Evolutionary conservation across 53 echinoderm and acorn worm species (phyloP).

Genomic region (Hippasteria phrygiana): DNA sequence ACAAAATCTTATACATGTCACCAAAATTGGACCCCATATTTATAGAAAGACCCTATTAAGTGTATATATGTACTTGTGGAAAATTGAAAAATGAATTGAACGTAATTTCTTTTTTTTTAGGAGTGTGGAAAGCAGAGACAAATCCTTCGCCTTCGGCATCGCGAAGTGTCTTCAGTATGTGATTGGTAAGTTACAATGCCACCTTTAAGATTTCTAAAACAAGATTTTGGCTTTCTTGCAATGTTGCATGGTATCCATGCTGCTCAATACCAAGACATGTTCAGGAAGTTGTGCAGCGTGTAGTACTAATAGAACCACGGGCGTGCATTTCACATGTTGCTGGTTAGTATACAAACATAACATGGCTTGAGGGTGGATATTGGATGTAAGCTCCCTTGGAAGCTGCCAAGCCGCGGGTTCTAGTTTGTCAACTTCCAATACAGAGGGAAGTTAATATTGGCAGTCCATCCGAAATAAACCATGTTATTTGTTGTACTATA

Average conservation of each 20-base stretch:
- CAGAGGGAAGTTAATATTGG: no score
- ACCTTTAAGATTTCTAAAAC: not conserved
- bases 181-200: constrained; percentile 8
- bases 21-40: not conserved
- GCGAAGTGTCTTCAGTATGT: constrained; percentile 46
- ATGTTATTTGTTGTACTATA: no score
- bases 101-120: no score
- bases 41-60: not conserved
- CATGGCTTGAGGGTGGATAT: no score
- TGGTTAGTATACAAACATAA: no score
- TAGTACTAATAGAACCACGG: not conserved
- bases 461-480: no score
- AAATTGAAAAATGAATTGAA: not conserved
- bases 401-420: no score
- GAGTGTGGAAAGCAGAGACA: constrained; percentile 67
- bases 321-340: not conserved
- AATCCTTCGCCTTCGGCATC: constrained; percentile 59
- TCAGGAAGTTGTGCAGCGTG: not conserved
- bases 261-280: not conserved
- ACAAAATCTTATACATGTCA: no score
- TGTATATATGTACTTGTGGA: not conserved
- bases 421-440: no score
- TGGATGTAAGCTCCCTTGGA: no score
- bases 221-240: not conserved
- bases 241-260: not conserved